Conservation (phyloP, 2,113 vertebrate genomes). For the Polypterus senegalus region DNA sequence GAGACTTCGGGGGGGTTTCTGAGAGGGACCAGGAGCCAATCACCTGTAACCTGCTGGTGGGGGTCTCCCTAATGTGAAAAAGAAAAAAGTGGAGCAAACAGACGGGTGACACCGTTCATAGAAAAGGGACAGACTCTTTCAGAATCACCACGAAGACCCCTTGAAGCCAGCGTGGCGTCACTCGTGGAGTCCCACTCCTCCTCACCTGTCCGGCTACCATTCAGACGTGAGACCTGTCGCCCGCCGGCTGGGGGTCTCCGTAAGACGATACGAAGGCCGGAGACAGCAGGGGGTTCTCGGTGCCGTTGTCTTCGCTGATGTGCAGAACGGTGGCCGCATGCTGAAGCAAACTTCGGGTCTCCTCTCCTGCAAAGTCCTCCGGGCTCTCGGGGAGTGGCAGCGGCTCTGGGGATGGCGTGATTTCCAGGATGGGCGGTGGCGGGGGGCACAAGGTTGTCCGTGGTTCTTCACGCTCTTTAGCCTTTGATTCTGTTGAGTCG, state of each 20-base stretch:
- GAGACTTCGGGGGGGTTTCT: too few relatives aligned
- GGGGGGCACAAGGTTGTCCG: constrained; percentile 43
- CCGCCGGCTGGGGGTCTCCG: too few relatives aligned
- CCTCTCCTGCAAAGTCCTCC: constrained; percentile 63
- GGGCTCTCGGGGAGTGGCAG: constrained; percentile 57
- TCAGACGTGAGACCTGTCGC: constrained; percentile 79
- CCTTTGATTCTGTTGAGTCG: constrained; percentile 22
- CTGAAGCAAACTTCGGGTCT: constrained; percentile 71
- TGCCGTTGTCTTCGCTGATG: constrained; percentile 73
- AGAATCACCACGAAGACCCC: too few relatives aligned
- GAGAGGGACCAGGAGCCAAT: too few relatives aligned
- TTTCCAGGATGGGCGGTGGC: constrained; percentile 31
- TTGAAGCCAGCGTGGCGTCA: too few relatives aligned
- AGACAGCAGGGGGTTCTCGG: constrained; percentile 78
- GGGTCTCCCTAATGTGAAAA: too few relatives aligned
- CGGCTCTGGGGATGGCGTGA: constrained; percentile 29
- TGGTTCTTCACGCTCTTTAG: constrained; percentile 45
- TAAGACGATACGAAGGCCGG: constrained; percentile 27
- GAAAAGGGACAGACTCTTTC: too few relatives aligned
- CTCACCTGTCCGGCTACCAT: neutral
- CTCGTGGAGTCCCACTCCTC: too few relatives aligned
- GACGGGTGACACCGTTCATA: too few relatives aligned
- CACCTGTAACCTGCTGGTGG: too few relatives aligned
- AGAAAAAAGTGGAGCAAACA: too few relatives aligned
- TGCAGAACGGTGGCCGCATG: constrained; percentile 61